Evolutionary conservation across 2,113 vertebrate species (phyloP).

Genomic region (Pseudorectes ferrugineus): DNA sequence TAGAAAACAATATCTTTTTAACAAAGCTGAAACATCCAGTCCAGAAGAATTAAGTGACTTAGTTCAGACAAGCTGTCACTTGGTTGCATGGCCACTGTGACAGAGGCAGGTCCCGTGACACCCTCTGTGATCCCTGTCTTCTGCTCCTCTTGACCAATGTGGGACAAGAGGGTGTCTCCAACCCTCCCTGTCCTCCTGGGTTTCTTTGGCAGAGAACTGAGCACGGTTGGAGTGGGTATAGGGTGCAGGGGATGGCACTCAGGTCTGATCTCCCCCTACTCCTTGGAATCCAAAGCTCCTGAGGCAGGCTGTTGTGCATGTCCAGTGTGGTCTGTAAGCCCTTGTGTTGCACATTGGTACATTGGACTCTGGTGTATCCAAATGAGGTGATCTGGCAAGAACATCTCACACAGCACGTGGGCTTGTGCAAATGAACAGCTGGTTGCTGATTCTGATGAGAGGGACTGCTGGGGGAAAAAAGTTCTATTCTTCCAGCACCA

Average conservation of each 20-base stretch:
- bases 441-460: neutral
- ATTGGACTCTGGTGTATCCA: neutral
- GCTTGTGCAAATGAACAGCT: neutral
- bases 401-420: fast-evolving
- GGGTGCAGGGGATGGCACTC: neutral
- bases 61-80: neutral
- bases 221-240: neutral
- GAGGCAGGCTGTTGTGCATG: fast-evolving
- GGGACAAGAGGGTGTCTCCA: neutral
- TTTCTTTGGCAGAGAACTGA: neutral
- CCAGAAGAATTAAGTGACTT: neutral
- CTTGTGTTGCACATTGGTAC: fast-evolving
- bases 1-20: neutral
- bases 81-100: fast-evolving
- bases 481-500: neutral
- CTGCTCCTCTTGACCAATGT: neutral
- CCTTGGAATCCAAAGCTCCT: neutral
- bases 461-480: neutral
- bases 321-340: fast-evolving
- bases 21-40: neutral
- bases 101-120: fast-evolving
- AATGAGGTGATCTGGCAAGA: neutral
- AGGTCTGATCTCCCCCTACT: neutral
- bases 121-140: neutral
- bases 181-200: neutral